Evolutionary conservation across 2,888 invertebrate genomes (phyloP).

Genomic region (Myathropa florea): DNA sequence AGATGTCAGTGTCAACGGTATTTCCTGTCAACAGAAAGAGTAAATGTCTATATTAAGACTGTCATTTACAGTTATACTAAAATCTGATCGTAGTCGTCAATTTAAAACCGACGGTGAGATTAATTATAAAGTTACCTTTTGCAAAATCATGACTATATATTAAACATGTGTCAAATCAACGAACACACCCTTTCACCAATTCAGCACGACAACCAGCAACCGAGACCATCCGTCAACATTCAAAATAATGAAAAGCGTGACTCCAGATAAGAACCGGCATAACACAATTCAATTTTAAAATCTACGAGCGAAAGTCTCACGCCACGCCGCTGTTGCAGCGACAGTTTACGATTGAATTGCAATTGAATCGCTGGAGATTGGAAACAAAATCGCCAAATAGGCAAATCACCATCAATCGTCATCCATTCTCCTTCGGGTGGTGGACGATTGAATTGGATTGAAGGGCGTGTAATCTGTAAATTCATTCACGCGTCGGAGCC

Average conservation of each 20-base stretch:
- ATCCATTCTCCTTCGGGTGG: slow-evolving; percentile 46
- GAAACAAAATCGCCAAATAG: background rate
- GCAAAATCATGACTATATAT: background rate
- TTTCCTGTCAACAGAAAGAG: background rate
- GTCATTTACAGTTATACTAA: background rate
- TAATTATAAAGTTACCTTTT: background rate
- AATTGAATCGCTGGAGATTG: slow-evolving; percentile 13
- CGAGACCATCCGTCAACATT: slow-evolving; percentile 4
- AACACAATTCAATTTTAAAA: slow-evolving; percentile 55
- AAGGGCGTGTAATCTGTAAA: slow-evolving; percentile 42
- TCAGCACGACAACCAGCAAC: background rate
- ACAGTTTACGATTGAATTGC: slow-evolving; percentile 48
- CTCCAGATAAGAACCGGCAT: slow-evolving; percentile 56
- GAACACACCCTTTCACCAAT: slow-evolving; percentile 28
- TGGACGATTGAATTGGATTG: slow-evolving; percentile 20
- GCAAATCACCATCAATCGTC: slow-evolving; percentile 40
- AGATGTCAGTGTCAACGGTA: background rate
- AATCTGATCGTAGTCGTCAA: background rate
- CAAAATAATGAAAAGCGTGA: slow-evolving; percentile 58
- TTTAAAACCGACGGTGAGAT: no score
- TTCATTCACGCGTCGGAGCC: slow-evolving; percentile 42
- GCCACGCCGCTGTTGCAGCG: no score
- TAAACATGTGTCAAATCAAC: background rate
- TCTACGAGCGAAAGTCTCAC: slow-evolving; percentile 60
- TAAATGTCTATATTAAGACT: no score